A percentile compares a stretch with the other conserved stretches of the same genome.
Evolutionary conservation across 2,888 invertebrate genomes (phyloP).

Genomic region (Odontocerum albicorne): DNA sequence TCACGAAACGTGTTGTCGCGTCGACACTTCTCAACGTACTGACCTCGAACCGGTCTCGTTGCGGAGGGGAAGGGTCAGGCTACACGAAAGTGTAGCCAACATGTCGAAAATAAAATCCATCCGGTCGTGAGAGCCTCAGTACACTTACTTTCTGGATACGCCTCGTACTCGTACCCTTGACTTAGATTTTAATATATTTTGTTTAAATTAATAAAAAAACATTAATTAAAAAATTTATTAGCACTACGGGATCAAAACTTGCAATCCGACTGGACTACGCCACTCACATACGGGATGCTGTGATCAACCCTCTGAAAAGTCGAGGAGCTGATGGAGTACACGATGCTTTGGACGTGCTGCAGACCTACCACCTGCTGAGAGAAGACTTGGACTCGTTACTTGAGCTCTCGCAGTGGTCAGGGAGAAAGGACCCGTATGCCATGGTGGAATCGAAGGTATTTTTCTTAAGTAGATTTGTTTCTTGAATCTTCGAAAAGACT

Average conservation of each 20-base stretch:
- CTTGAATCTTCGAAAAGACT: too few relatives aligned
- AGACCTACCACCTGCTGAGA: conserved; percentile 81
- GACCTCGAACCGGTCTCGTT: too few relatives aligned
- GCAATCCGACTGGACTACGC: conserved; percentile 89
- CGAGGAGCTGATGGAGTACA: conserved; percentile 72
- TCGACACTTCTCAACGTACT: too few relatives aligned
- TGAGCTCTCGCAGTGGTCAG: conserved; percentile 86
- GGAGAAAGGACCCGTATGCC: conserved; percentile 73
- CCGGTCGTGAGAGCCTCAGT: too few relatives aligned
- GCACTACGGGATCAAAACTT: conserved; percentile 77
- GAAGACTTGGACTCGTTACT: conserved; percentile 91
- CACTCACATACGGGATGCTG: conserved; percentile 71
- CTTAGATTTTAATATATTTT: not conserved
- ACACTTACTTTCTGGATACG: too few relatives aligned
- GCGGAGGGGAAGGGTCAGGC: too few relatives aligned
- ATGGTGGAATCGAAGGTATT: conserved; percentile 74
- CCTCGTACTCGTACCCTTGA: too few relatives aligned
- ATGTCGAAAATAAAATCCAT: too few relatives aligned
- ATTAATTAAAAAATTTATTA: conserved; percentile 45
- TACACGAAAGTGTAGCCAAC: too few relatives aligned
- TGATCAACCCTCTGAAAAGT: conserved; percentile 75
- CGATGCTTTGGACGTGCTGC: conserved; percentile 71
- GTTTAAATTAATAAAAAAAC: too few relatives aligned
- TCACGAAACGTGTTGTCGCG: too few relatives aligned
- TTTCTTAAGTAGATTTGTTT: too few relatives aligned